These are phyloP conservation scores for Lasioglossum vierecki DNA, from an alignment of 2,888 invertebrate genomes.

Conservation along the genomic window DNA sequence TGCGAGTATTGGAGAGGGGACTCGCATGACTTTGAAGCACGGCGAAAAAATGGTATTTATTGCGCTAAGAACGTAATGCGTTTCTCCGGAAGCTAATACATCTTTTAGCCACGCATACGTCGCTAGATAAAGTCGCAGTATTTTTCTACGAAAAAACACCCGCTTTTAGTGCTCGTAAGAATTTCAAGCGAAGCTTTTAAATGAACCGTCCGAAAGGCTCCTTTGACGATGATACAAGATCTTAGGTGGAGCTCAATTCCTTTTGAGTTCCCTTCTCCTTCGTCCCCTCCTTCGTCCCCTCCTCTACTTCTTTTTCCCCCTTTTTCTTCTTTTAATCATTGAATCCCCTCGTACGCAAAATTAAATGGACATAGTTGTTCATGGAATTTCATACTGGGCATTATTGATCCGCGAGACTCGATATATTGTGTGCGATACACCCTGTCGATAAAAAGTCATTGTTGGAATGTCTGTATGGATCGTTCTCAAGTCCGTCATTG, in stretches of 20 bases:
- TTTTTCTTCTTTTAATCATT: not conserved
- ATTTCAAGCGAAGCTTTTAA: conserved; percentile 42
- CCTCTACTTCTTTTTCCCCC: too few relatives aligned
- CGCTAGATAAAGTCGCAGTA: conserved; percentile 24
- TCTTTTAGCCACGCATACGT: not conserved
- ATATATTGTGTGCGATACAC: not conserved
- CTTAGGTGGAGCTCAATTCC: conserved; percentile 26
- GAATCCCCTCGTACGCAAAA: not conserved
- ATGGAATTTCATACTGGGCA: not conserved
- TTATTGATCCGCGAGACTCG: not conserved
- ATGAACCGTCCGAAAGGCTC: conserved; percentile 34
- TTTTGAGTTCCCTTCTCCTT: not conserved
- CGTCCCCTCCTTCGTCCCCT: not conserved
- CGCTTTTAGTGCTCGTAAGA: conserved; percentile 41
- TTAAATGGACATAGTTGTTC: not conserved
- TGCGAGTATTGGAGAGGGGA: not conserved
- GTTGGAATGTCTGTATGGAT: not conserved
- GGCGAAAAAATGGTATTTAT: not conserved
- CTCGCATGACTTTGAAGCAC: not conserved
- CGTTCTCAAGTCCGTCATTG: not conserved
- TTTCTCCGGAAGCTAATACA: conserved; percentile 1
- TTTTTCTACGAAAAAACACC: conserved; percentile 36
- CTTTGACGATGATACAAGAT: conserved; percentile 46
- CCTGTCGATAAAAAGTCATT: not conserved
- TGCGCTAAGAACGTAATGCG: conserved; percentile 16